Percentiles rank a stretch among this genome's conserved stretches.
Conservation (phyloP, 2,797 vertebrate genomes). For the Sebastes diploproa region DNA sequence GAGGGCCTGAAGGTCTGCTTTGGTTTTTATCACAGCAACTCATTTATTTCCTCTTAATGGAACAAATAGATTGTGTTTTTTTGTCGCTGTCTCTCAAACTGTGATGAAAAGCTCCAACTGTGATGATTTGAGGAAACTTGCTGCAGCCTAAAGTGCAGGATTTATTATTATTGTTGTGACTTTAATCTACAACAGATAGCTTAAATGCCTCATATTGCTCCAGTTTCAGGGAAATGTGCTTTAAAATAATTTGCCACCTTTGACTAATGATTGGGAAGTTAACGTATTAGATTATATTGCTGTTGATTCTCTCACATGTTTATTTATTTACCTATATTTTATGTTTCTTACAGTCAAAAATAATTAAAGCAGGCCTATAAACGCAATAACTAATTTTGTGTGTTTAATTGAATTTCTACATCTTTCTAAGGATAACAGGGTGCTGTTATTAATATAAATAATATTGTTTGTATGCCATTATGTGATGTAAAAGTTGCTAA, state of each 20-base stretch:
- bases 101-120: not conserved
- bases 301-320: not conserved
- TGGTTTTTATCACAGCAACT: slow-evolving; percentile 1
- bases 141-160: not conserved
- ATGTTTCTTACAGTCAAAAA: not conserved
- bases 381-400: not conserved
- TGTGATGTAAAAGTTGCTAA: not conserved
- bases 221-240: not conserved
- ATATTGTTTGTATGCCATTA: not conserved
- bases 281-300: not conserved
- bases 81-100: not conserved
- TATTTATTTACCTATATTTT: not conserved
- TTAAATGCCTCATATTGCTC: not conserved
- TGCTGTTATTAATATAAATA: not conserved
- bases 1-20: slow-evolving; percentile 17
- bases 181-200: not conserved
- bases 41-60: not conserved
- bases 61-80: not conserved
- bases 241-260: not conserved
- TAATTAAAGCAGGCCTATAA: not conserved
- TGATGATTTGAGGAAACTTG: not conserved
- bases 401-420: not conserved
- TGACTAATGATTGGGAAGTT: not conserved
- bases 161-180: not conserved
- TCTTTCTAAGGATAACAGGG: not conserved